Evolutionary conservation across 92 coral and sea anemone species (phyloP).

Genomic region (Chrysogorgia sp.): DNA sequence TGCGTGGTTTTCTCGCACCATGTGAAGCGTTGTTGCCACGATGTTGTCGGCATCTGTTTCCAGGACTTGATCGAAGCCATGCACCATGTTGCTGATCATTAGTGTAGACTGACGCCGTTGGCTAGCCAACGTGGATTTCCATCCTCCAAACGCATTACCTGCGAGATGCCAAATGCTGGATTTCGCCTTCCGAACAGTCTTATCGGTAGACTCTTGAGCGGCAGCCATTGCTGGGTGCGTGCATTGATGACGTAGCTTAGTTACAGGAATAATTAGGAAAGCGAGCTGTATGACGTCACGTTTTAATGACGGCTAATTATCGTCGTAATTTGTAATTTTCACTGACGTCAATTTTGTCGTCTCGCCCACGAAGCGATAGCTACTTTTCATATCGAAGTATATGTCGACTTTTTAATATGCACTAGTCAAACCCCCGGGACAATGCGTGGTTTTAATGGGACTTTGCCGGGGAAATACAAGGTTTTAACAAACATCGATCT

Average conservation of each 20-base stretch:
- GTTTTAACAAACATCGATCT: no score
- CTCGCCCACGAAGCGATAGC: not conserved
- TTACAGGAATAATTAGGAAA: not conserved
- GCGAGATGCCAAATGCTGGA: constrained; percentile 28
- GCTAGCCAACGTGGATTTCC: not conserved
- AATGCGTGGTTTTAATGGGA: no score
- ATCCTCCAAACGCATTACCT: not conserved
- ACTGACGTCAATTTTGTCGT: not conserved
- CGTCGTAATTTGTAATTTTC: no score
- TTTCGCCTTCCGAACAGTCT: constrained; percentile 10
- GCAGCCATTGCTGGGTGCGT: not conserved
- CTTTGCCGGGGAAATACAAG: no score
- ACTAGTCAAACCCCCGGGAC: no score
- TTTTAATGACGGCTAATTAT: not conserved
- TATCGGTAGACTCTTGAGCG: not conserved
- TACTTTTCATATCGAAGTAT: no score
- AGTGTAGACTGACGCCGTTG: constrained; percentile 37
- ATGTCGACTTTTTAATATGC: no score
- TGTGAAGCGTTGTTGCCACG: constrained; percentile 65
- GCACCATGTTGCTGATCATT: constrained; percentile 16
- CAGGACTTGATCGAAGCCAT: constrained; percentile 33
- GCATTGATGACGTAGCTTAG: constrained; percentile 10
- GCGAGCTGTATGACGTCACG: not conserved
- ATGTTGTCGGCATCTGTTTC: constrained; percentile 54
- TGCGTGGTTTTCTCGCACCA: constrained; percentile 77